These are phyloP conservation scores for Macquaria australasica DNA, from an alignment of 2,113 vertebrate species.

Conservation along the genomic window DNA sequence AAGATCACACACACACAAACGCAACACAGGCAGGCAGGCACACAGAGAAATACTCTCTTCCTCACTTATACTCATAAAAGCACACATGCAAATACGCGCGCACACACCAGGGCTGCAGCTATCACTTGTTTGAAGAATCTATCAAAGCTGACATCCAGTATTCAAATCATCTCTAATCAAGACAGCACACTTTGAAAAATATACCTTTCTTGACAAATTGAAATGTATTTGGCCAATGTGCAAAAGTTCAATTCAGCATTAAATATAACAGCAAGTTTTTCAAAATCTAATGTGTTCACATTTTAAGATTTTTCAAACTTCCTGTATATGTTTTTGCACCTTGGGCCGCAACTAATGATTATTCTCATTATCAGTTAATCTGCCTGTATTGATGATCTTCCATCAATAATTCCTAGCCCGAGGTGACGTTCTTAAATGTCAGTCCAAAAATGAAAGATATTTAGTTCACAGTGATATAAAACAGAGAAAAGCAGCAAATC, in stretches of 20 bases:
- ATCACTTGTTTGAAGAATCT: conserved; percentile 23
- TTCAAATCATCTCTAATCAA: conserved; percentile 1
- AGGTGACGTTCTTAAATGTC: neutral
- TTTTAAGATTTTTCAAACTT: neutral
- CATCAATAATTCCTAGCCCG: neutral
- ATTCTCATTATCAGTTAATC: neutral
- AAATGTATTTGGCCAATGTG: neutral
- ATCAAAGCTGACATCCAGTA: conserved; percentile 19
- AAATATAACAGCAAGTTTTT: neutral
- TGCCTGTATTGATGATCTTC: too few relatives aligned
- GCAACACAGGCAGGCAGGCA: conserved; percentile 38
- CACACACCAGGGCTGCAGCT: neutral
- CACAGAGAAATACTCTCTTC: conserved; percentile 33
- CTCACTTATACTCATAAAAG: conserved; percentile 20
- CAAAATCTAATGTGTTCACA: neutral
- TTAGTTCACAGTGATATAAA: neutral
- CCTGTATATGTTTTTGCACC: neutral
- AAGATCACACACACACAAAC: conserved; percentile 70
- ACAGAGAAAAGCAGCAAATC: neutral
- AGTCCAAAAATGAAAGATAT: neutral
- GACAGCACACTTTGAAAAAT: neutral
- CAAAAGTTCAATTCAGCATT: neutral
- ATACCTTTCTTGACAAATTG: neutral
- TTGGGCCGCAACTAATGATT: neutral
- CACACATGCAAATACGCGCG: conserved; percentile 40